These are phyloP conservation scores for Orthonychiurus folsomi DNA, from an alignment of 2,888 invertebrate species.

Conservation along the genomic window DNA sequence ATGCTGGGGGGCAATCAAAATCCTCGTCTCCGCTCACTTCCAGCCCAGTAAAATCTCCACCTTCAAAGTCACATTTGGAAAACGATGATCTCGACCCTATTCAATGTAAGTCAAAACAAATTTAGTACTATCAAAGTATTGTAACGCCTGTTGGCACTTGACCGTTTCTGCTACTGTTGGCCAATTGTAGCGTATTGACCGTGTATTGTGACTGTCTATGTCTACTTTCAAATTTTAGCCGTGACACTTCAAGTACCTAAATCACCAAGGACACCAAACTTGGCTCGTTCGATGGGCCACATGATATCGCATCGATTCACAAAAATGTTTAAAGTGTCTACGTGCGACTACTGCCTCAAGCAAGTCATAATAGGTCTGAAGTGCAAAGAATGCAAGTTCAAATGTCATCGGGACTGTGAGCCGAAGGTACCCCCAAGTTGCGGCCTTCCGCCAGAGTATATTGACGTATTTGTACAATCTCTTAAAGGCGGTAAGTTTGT, in stretches of 20 bases:
- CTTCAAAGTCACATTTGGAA: constrained; percentile 44
- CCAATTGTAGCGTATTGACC: neutral
- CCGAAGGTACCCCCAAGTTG: constrained; percentile 86
- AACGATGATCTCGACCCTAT: constrained; percentile 32
- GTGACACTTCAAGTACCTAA: constrained; percentile 55
- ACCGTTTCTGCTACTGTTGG: neutral
- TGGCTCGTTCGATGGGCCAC: constrained; percentile 73
- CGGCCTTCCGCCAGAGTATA: constrained; percentile 74
- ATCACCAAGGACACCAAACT: constrained; percentile 67
- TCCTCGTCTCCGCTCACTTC: constrained; percentile 48
- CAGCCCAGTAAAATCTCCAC: constrained; percentile 56
- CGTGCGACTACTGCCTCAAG: constrained; percentile 81
- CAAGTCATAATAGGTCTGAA: constrained; percentile 79
- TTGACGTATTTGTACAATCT: constrained; percentile 58
- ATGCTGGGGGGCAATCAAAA: constrained; percentile 42
- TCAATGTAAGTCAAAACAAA: constrained; percentile 21
- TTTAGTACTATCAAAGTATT: neutral
- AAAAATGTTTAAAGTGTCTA: constrained; percentile 77
- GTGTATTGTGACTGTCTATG: constrained; percentile 13
- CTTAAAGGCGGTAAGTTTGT: constrained; percentile 22
- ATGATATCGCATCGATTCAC: constrained; percentile 83
- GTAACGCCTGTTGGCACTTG: neutral
- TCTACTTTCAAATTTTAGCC: constrained; percentile 40
- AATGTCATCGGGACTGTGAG: constrained; percentile 79
- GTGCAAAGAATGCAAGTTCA: constrained; percentile 92